Conservation (phyloP, 2,797 vertebrate species). For the Jordanella pulchra region DNA sequence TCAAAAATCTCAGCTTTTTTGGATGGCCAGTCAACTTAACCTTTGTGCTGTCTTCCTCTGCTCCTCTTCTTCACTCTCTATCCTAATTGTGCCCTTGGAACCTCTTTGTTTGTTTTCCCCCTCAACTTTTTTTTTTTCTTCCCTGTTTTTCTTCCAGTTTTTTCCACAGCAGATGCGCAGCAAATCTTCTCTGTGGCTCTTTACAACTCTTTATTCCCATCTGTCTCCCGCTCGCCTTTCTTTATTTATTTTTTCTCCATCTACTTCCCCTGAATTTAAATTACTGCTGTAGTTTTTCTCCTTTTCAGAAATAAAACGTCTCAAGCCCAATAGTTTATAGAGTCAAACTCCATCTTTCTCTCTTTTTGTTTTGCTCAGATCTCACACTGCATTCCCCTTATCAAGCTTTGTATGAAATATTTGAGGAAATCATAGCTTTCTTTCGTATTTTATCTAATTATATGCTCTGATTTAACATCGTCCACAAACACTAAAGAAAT, state of each 20-base stretch:
- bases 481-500: not conserved
- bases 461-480: not conserved
- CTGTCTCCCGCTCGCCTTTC: conserved; percentile 24
- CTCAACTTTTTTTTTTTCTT: conserved; percentile 23
- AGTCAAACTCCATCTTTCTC: conserved; percentile 4
- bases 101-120: conserved; percentile 38
- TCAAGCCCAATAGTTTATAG: not conserved
- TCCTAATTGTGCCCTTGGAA: conserved; percentile 35
- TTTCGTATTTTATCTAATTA: too few species aligned
- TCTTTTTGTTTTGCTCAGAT: not conserved
- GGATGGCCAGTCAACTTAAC: conserved; percentile 42
- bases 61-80: conserved; percentile 14
- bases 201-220: conserved; percentile 45
- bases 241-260: conserved; percentile 13
- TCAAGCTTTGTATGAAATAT: not conserved
- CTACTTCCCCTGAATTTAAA: conserved; percentile 24
- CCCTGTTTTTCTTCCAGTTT: conserved; percentile 23
- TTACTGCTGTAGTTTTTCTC: conserved; percentile 7
- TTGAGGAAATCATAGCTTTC: not conserved
- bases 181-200: conserved; percentile 40
- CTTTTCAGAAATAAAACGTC: conserved; percentile 8
- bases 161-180: conserved; percentile 49
- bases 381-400: not conserved
- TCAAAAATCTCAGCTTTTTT: conserved; percentile 28
- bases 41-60: conserved; percentile 31